Conservation (phyloP, 2,797 vertebrate genomes). For the Echeneis naucrates region DNA sequence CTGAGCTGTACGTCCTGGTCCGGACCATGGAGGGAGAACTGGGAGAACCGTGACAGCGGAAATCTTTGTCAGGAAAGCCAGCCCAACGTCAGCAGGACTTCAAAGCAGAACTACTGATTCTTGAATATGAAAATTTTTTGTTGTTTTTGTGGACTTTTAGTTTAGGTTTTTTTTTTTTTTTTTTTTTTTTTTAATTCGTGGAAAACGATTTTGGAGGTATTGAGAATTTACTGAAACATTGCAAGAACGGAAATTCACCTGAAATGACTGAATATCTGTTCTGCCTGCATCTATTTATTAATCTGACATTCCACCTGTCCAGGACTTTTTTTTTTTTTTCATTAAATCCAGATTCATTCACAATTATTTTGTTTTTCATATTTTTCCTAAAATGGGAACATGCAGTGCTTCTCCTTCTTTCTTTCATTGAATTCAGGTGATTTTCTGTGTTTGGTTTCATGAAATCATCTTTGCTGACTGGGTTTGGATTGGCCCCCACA, state of each 20-base stretch:
- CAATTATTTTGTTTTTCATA: background rate
- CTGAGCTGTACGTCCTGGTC: conserved; percentile 95
- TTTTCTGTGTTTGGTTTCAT: conserved; percentile 32
- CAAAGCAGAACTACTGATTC: background rate
- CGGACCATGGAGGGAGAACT: conserved; percentile 94
- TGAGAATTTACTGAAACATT: background rate
- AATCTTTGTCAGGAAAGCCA: background rate
- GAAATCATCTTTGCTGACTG: conserved; percentile 9
- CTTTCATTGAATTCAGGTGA: background rate
- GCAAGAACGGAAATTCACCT: background rate
- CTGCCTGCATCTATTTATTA: no score
- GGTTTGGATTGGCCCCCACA: no score
- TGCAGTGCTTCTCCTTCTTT: background rate
- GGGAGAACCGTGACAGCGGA: conserved; percentile 85
- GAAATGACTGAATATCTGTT: conserved; percentile 5
- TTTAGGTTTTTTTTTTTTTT: conserved; percentile 1
- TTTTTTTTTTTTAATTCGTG: no score
- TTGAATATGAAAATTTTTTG: background rate
- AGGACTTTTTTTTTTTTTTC: background rate
- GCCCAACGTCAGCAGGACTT: background rate
- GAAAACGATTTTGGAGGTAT: background rate
- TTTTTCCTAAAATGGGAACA: background rate
- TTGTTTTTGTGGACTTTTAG: conserved; percentile 2
- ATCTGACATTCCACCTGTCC: conserved; percentile 15
- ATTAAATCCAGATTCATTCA: conserved; percentile 27